Conservation (phyloP, 2,888 invertebrate species). For the Fissipunctia ypsillon region DNA sequence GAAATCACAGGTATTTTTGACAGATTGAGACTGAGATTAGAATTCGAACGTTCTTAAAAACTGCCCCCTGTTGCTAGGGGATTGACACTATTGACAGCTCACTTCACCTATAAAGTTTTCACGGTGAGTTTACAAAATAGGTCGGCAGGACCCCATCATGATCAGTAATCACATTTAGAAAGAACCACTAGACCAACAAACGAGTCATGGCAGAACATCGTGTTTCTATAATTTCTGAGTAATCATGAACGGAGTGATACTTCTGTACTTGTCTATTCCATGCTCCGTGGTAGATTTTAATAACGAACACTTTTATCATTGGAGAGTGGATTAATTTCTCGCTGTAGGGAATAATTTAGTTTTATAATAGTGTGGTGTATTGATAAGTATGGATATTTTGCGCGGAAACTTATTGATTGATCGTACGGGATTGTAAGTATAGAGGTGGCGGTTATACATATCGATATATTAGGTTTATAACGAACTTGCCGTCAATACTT, state of each 20-base stretch:
- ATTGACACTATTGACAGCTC: no score
- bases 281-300: conserved; percentile 38
- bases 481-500: no score
- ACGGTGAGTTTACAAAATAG: no score
- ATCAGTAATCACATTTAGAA: not conserved
- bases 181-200: not conserved
- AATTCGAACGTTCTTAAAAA: no score
- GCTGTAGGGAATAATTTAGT: conserved; percentile 56
- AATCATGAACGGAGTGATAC: not conserved
- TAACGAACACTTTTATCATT: conserved; percentile 37
- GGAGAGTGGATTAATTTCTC: conserved; percentile 35
- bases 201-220: not conserved
- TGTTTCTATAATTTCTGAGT: no score
- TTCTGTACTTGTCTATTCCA: conserved; percentile 12
- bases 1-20: no score
- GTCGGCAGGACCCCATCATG: no score
- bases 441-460: not conserved
- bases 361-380: conserved; percentile 48
- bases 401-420: conserved; percentile 27
- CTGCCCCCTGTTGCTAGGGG: no score
- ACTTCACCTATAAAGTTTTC: no score
- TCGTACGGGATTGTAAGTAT: conserved; percentile 9
- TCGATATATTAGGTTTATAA: conserved; percentile 8
- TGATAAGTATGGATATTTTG: conserved; percentile 38
- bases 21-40: no score